phyloP scores from a whole-genome alignment of 2,113 vertebrate genomes.

The Capreolus pygargus region DNA sequence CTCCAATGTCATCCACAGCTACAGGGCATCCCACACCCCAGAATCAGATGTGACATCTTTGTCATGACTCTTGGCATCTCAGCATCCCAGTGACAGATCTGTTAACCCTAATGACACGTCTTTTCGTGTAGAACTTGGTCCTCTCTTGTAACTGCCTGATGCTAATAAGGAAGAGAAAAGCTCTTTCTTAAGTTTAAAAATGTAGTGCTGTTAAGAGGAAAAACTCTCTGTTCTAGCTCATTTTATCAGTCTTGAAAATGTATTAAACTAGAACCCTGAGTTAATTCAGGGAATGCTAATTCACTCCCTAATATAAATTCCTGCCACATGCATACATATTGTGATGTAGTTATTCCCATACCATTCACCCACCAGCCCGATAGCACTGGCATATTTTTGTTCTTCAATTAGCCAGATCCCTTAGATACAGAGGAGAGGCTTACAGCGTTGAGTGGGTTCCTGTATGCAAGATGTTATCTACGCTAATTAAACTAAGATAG shows the following conservation, averaged over 20 bases:
- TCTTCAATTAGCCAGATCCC: not conserved
- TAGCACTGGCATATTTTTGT: not conserved
- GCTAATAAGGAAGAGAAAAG: not conserved
- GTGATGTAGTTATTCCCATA: not conserved
- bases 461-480: not conserved
- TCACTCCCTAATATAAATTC: not conserved
- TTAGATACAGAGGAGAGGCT: accelerated
- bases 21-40: accelerated
- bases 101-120: not conserved
- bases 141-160: not conserved
- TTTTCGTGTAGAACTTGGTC: not conserved
- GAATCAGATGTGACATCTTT: accelerated
- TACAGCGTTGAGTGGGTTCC: not conserved
- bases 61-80: accelerated
- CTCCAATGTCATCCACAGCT: accelerated
- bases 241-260: not conserved
- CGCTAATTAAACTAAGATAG: not conserved
- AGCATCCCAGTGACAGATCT: not conserved
- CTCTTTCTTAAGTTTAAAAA: conserved; percentile 2
- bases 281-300: not conserved
- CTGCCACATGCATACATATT: not conserved
- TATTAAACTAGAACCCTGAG: not conserved
- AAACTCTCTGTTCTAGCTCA: not conserved
- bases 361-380: not conserved
- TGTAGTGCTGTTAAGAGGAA: not conserved